A percentile compares a stretch with the other conserved stretches of the same genome.
Conservation (phyloP, 2,797 vertebrate species). For the Ctenopoma kingsleyae region DNA sequence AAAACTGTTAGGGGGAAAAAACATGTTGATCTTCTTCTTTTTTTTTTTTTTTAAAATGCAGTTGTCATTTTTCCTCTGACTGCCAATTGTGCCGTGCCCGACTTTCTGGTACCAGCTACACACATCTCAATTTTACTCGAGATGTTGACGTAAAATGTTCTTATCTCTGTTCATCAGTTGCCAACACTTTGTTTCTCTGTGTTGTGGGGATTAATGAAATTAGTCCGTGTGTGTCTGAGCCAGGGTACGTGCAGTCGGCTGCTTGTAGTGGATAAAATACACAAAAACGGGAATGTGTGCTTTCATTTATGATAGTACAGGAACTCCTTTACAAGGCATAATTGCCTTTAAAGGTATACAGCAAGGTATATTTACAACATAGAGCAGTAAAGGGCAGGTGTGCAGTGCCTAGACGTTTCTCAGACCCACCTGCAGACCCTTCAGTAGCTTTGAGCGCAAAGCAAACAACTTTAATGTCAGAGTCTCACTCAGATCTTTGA, state of each 20-base stretch:
- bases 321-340: background rate
- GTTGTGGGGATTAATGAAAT: constrained; percentile 21
- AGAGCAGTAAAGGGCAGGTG: constrained; percentile 5
- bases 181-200: constrained; percentile 43
- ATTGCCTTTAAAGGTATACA: constrained; percentile 14
- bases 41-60: constrained; percentile 12
- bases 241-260: background rate
- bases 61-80: constrained; percentile 10
- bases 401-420: constrained; percentile 2
- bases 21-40: constrained; percentile 15
- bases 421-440: constrained; percentile 31
- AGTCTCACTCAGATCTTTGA: constrained; percentile 5
- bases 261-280: background rate
- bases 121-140: background rate
- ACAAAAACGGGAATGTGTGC: background rate
- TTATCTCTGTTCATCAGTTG: constrained; percentile 27
- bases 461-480: constrained; percentile 5
- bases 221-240: background rate
- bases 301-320: background rate
- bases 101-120: constrained; percentile 10
- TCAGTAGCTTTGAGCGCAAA: constrained; percentile 14
- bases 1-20: background rate
- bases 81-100: background rate
- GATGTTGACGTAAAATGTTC: constrained; percentile 26
- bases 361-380: constrained; percentile 30